phyloP scores from a whole-genome alignment of 1,140 invertebrate species.

The Papilio helenus region DNA sequence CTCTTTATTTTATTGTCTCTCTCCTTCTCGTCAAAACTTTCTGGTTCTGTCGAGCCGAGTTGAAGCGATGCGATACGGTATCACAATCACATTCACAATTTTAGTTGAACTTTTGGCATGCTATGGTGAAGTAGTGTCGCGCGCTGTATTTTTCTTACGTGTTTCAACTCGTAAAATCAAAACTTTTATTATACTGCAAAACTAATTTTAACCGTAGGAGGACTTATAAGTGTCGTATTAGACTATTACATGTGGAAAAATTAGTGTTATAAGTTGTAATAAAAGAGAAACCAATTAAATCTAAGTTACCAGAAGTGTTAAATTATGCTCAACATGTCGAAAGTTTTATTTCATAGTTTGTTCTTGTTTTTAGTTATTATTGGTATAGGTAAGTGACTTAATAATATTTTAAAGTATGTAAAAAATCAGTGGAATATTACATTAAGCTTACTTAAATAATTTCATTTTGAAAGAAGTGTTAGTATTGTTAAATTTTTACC shows the following conservation, averaged over 20 bases:
- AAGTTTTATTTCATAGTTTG: constrained; percentile 32
- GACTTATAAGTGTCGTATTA: not conserved
- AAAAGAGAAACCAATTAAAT: constrained; percentile 3
- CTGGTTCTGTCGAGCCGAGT: constrained; percentile 13
- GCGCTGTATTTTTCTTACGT: constrained; percentile 21
- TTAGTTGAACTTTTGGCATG: constrained; percentile 30
- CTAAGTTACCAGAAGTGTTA: constrained; percentile 27
- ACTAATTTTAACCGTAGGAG: not conserved
- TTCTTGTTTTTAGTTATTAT: constrained; percentile 25
- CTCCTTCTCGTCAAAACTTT: constrained; percentile 31
- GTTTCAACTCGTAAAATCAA: constrained; percentile 29
- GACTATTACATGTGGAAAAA: not conserved
- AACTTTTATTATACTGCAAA: constrained; percentile 26
- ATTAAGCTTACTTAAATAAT: too few relatives aligned
- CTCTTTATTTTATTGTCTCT: constrained; percentile 21
- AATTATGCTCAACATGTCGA: constrained; percentile 33
- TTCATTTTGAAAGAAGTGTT: too few relatives aligned
- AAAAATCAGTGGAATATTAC: too few relatives aligned
- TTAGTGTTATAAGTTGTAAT: not conserved
- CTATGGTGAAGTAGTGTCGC: constrained; percentile 16
- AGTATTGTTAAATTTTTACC: too few relatives aligned
- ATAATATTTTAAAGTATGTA: not conserved
- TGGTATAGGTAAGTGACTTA: constrained; percentile 25
- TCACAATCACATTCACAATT: constrained; percentile 5
- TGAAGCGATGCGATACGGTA: not conserved